Base-by-base conservation (phyloP, 2,797 vertebrate genomes). In the Typhlichthys eigenmanni region DNA sequence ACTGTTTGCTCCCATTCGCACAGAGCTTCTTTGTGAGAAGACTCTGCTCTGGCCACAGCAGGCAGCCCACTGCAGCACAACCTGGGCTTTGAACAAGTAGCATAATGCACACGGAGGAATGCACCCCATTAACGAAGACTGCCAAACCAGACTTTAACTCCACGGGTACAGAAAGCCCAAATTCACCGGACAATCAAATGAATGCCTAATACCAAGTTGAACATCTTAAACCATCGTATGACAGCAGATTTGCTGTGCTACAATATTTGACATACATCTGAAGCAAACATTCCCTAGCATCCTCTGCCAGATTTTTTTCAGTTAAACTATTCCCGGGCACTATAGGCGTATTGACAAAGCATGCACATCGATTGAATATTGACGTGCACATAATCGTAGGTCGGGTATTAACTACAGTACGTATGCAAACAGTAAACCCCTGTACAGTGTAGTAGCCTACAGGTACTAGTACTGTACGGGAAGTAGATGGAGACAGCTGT, bases 1-100 rank as follows among this genome's bases (percentile, higher is more conserved):
- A 24, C 61, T 71, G 71, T 47, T 74, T 24, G 59, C 55, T 4
- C 24, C 24, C 43, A 60, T 54, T 78, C 77, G 80, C 74, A 93
- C 87, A 92, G 88, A 84, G 81, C 46, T 69, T 85, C 91, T 90
- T 92, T 93, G 91, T 93, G 75, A 66, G 62, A 46, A 4, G 55
- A 34, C 58, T 75, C 55, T 13, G 65, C 75, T 67, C 66, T 73
- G 55, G 55, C 60, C 66, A 62, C 24, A 61, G 48, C 48, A 45
- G 24, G 71, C 46, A 61, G 68, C 69, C 78, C 78, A 76, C 71
- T 78, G 78, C 68, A 69, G 76, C 70, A 9, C 64, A 69, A 87
- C 80, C 76, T 75, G 70, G 73, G 66, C 70, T 64, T 56, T 55
- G 77, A 81, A 85, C 74, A 89, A 83, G 81, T 63, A 75, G 69